phyloP scores from a whole-genome alignment of 2,113 vertebrate species.

The Bostrychus sinensis region DNA sequence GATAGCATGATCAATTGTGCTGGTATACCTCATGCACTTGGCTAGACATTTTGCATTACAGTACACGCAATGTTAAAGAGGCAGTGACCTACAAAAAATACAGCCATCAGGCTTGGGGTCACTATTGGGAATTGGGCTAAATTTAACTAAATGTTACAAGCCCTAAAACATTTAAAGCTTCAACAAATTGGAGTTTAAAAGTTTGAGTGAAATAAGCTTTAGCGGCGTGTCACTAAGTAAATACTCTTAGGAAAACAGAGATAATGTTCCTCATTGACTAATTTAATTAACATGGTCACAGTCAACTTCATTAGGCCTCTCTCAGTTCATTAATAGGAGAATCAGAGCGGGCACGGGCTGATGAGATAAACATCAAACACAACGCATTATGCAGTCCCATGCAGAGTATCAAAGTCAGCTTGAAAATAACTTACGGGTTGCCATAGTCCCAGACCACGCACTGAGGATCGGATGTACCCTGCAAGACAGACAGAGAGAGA shows the following conservation, averaged over 20 bases:
- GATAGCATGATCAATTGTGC: conserved; percentile 53
- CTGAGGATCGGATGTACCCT: conserved; percentile 94
- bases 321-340: conserved; percentile 60
- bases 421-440: conserved; percentile 86
- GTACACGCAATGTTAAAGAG: conserved; percentile 22
- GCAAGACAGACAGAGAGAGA: conserved; percentile 45
- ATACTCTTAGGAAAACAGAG: conserved; percentile 39
- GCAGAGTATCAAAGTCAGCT: conserved; percentile 31
- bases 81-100: conserved; percentile 41
- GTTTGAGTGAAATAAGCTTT: conserved; percentile 17
- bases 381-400: conserved; percentile 9
- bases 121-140: not conserved
- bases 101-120: conserved; percentile 23
- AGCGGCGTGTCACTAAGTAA: conserved; percentile 21
- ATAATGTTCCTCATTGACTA: conserved; percentile 47
- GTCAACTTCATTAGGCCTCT: conserved; percentile 61
- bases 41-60: conserved; percentile 17
- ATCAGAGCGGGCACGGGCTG: conserved; percentile 31
- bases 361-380: conserved; percentile 36
- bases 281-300: conserved; percentile 67
- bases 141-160: conserved; percentile 16
- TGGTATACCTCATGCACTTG: conserved; percentile 39
- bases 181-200: conserved; percentile 7
- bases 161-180: conserved; percentile 9
- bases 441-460: conserved; percentile 96